A percentile compares a stretch with the other conserved stretches of the same genome.
phyloP scores from a whole-genome alignment of 2,797 vertebrate genomes.

The Myioborus miniatus region DNA sequence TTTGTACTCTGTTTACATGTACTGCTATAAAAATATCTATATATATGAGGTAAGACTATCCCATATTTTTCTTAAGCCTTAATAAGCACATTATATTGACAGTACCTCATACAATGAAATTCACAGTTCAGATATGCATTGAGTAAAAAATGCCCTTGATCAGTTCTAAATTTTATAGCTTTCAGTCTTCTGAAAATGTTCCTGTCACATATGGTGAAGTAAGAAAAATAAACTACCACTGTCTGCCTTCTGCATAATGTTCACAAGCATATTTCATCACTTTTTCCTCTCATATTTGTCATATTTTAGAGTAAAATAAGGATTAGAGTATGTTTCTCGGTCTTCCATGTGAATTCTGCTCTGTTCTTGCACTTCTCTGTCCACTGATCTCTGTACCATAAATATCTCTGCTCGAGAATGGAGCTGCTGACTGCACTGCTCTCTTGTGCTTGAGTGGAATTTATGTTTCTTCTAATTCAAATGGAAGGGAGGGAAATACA shows the following conservation, averaged over 20 bases:
- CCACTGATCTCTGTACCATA: not conserved
- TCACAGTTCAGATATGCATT: not conserved
- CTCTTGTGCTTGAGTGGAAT: not conserved
- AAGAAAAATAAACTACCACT: not conserved
- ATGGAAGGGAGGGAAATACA: not conserved
- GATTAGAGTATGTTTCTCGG: not conserved
- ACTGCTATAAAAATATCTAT: not conserved
- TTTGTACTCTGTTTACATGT: not conserved
- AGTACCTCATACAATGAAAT: not conserved
- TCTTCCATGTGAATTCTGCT: not conserved
- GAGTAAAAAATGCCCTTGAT: not conserved
- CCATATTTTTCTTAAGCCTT: not conserved
- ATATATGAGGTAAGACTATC: not conserved
- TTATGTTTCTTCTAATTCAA: not conserved
- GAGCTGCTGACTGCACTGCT: not conserved
- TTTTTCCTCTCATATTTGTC: not conserved
- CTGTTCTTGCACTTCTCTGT: not conserved
- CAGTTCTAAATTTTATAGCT: not conserved
- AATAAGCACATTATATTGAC: not conserved
- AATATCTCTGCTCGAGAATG: not conserved
- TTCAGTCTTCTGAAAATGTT: not conserved
- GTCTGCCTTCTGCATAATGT: not conserved
- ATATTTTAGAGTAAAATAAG: not conserved
- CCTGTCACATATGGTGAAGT: not conserved
- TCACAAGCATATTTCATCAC: not conserved